Percentiles rank a stretch among this genome's conserved stretches.
Conservation (phyloP, 2,113 vertebrate species). For the Trematocara macrostoma region DNA sequence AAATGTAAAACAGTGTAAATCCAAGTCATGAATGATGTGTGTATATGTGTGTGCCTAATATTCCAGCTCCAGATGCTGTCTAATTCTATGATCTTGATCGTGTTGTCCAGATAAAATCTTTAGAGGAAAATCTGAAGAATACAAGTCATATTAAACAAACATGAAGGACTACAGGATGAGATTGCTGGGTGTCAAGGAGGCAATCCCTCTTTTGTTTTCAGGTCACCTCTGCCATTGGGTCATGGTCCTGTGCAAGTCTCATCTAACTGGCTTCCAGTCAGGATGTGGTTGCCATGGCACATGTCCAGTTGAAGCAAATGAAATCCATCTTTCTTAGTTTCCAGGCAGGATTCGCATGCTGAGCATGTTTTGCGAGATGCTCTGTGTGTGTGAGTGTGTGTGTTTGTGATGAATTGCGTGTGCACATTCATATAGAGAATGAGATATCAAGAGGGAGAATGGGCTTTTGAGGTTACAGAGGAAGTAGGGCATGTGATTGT, state of each 20-base stretch:
- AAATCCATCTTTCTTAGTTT: conserved; percentile 54
- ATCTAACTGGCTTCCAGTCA: conserved; percentile 52
- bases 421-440: conserved; percentile 11
- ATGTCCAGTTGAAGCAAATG: conserved; percentile 49
- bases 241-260: conserved; percentile 39
- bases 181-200: neutral
- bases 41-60: neutral
- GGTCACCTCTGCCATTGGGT: conserved; percentile 66
- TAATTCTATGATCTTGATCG: neutral
- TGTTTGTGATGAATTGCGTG: neutral
- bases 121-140: neutral
- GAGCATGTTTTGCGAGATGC: conserved; percentile 35
- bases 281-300: conserved; percentile 61
- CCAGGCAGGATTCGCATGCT: conserved; percentile 62
- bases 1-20: neutral
- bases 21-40: neutral
- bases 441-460: conserved; percentile 43
- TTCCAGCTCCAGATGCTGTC: neutral
- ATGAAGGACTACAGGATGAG: neutral
- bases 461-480: conserved; percentile 51
- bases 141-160: neutral
- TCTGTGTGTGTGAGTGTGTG: neutral
- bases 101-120: too few relatives aligned
- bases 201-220: conserved; percentile 40
- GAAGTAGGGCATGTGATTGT: conserved; percentile 77